These are phyloP conservation scores for human (Homo sapiens) DNA, from an alignment of 2,113 vertebrate genomes.

Conservation along the genomic window GRCh38 chr2:14916001-14916500, in stretches of 20 bases:
- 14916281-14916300: neutral
- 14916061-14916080: neutral
- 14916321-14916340: neutral
- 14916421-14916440: slow-evolving; percentile 37
- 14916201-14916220: neutral
- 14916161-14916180: neutral
- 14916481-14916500: slow-evolving; percentile 40
- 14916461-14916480: slow-evolving; percentile 3
- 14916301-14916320: neutral
- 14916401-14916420: slow-evolving; percentile 12
- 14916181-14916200: neutral
- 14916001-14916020: too few relatives aligned
- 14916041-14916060: too few relatives aligned
- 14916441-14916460: slow-evolving; percentile 6
- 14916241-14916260: neutral
- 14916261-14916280: neutral
- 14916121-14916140: neutral
- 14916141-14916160: neutral
- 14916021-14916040: too few relatives aligned
- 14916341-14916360: neutral
- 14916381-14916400: neutral
- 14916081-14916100: neutral
- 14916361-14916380: neutral
- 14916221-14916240: neutral
- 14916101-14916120: neutral